A percentile compares a stretch with the other conserved stretches of the same genome.
Evolutionary conservation across 1,140 invertebrate species (phyloP).

Genomic region (Lerema accius): DNA sequence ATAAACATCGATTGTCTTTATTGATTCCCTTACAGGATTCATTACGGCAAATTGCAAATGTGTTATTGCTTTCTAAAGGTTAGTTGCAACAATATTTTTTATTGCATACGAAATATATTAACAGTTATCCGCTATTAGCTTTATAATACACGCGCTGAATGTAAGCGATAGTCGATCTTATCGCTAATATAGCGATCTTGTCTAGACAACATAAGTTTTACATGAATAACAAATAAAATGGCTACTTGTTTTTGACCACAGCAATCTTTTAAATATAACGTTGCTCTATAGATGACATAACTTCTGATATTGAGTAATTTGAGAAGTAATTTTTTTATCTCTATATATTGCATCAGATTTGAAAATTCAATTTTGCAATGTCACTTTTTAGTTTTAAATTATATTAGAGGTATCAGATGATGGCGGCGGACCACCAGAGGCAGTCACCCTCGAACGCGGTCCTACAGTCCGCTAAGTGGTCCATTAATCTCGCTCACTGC

Average conservation of each 20-base stretch:
- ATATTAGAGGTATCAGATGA: constrained; percentile 44
- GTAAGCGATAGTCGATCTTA: too few relatives aligned
- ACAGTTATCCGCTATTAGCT: background rate
- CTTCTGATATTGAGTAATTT: too few relatives aligned
- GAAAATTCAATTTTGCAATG: background rate
- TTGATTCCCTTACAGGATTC: constrained; percentile 7
- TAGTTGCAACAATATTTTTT: background rate
- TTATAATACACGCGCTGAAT: too few relatives aligned
- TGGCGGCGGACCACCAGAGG: constrained; percentile 31
- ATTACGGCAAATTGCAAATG: background rate
- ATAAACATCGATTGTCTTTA: constrained; percentile 23
- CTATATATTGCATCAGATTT: too few relatives aligned
- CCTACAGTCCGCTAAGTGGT: constrained; percentile 53
- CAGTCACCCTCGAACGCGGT: constrained; percentile 51
- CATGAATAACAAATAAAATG: too few relatives aligned
- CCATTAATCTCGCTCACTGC: constrained; percentile 54
- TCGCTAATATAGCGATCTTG: too few relatives aligned
- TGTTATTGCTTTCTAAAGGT: background rate
- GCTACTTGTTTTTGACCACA: too few relatives aligned
- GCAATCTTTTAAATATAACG: too few relatives aligned
- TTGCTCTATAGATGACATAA: too few relatives aligned
- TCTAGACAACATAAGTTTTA: too few relatives aligned
- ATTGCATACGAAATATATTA: background rate
- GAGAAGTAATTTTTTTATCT: too few relatives aligned
- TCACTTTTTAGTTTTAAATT: constrained; percentile 3